These are phyloP conservation scores for Piscicola geometra DNA, from an alignment of 2,888 invertebrate genomes.

Conservation along the genomic window DNA sequence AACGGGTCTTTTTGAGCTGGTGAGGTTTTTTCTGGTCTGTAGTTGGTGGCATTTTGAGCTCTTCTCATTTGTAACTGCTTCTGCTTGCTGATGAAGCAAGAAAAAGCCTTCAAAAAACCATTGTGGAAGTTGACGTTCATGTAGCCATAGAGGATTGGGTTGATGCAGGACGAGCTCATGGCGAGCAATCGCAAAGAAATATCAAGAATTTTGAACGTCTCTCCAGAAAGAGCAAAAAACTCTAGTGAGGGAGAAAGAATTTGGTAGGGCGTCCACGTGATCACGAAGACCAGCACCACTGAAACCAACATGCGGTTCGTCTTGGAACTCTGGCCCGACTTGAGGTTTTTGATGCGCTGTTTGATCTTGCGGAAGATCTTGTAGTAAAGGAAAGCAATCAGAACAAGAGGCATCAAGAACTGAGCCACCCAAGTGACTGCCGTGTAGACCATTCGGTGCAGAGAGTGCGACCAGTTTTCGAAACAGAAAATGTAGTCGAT, in stretches of 20 bases:
- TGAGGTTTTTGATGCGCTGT: constrained; percentile 46
- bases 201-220: constrained; percentile 48
- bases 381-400: constrained; percentile 49
- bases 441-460: constrained; percentile 47
- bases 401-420: constrained; percentile 50
- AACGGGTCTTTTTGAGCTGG: background rate
- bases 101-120: constrained; percentile 28
- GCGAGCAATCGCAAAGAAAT: constrained; percentile 51
- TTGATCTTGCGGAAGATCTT: constrained; percentile 49
- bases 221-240: constrained; percentile 43
- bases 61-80: background rate
- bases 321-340: constrained; percentile 42
- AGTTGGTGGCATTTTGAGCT: background rate
- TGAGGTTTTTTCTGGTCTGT: background rate
- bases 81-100: background rate
- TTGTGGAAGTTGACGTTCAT: constrained; percentile 51
- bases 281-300: constrained; percentile 51
- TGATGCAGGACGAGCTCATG: constrained; percentile 54
- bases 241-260: constrained; percentile 49
- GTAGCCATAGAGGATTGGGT: constrained; percentile 55
- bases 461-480: constrained; percentile 48
- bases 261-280: constrained; percentile 54
- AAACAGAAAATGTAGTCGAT: constrained; percentile 47
- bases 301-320: constrained; percentile 53
- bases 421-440: constrained; percentile 49